Evolutionary conservation across 2,888 invertebrate species (phyloP).

Genomic region (Drosophila heteroneura): DNA sequence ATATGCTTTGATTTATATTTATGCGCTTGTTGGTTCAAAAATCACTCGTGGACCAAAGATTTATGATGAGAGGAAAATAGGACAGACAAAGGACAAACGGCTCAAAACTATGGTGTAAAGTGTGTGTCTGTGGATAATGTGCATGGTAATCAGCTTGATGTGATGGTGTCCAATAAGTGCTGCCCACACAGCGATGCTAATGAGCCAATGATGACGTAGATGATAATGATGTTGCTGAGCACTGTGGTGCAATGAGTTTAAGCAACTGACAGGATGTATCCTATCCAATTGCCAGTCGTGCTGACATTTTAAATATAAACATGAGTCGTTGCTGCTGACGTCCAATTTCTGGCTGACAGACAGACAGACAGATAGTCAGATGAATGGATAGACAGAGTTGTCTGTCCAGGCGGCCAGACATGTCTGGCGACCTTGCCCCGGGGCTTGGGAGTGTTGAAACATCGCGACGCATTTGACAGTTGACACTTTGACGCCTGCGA

Average conservation of each 20-base stretch:
- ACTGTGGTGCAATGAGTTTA: constrained; percentile 9
- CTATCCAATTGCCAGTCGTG: constrained; percentile 65
- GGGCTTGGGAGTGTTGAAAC: constrained; percentile 58
- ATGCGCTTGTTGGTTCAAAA: constrained; percentile 55
- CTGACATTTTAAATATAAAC: constrained; percentile 79
- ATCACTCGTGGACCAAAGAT: constrained; percentile 44
- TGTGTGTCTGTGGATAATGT: constrained; percentile 43
- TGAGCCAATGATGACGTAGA: constrained; percentile 40
- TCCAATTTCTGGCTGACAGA: constrained; percentile 65
- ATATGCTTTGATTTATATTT: constrained; percentile 67
- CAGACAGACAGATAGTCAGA: constrained; percentile 6
- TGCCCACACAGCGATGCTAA: constrained; percentile 65
- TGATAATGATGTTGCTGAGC: constrained; percentile 10
- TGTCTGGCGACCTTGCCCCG: constrained; percentile 56
- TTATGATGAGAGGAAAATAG: constrained; percentile 48
- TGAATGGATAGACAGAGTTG: constrained; percentile 10
- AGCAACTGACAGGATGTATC: constrained; percentile 59
- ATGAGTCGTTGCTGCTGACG: constrained; percentile 52
- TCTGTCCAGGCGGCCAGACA: constrained; percentile 51
- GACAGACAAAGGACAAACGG: constrained; percentile 23
- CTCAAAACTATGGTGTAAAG: constrained; percentile 37
- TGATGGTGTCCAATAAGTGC: constrained; percentile 29
- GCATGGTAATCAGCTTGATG: constrained; percentile 63
- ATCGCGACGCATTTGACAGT: constrained; percentile 65
- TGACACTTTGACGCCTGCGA: constrained; percentile 67